Percentiles rank a stretch among this genome's conserved stretches.
Conservation (phyloP, 2,888 invertebrate species). For the Electrophaes corylata region DNA sequence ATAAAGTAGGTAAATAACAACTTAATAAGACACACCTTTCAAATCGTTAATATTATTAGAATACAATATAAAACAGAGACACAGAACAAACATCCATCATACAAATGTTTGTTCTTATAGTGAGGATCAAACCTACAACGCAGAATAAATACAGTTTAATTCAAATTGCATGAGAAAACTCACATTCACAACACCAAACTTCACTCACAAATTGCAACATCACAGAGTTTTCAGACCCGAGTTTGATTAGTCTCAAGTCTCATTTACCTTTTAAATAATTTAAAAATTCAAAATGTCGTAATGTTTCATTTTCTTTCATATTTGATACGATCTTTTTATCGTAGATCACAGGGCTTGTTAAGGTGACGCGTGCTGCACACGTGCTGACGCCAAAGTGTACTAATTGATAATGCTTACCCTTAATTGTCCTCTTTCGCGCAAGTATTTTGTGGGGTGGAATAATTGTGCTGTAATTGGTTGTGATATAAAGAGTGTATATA, state of each 20-base stretch:
- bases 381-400: constrained; percentile 58
- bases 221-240: constrained; percentile 6
- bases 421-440: constrained; percentile 48
- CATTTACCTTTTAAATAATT: constrained; percentile 35
- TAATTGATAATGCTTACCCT: constrained; percentile 74
- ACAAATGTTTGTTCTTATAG: no score
- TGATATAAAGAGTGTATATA: background rate
- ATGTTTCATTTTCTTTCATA: constrained; percentile 26
- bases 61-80: no score
- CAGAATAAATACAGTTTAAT: no score
- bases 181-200: no score
- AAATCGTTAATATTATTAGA: no score
- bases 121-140: no score
- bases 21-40: no score
- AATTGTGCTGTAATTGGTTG: constrained; percentile 51
- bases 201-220: constrained; percentile 7
- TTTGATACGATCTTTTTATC: constrained; percentile 39
- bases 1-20: no score
- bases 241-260: constrained; percentile 25
- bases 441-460: constrained; percentile 38
- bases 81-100: no score
- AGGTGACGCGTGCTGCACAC: constrained; percentile 64
- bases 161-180: background rate
- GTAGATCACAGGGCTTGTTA: constrained; percentile 65
- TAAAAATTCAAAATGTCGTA: constrained; percentile 39